Evolutionary conservation across 2,888 invertebrate species (phyloP), one percentile per base, ranked within the genome.

Genomic region (Tipula lateralis): DNA sequence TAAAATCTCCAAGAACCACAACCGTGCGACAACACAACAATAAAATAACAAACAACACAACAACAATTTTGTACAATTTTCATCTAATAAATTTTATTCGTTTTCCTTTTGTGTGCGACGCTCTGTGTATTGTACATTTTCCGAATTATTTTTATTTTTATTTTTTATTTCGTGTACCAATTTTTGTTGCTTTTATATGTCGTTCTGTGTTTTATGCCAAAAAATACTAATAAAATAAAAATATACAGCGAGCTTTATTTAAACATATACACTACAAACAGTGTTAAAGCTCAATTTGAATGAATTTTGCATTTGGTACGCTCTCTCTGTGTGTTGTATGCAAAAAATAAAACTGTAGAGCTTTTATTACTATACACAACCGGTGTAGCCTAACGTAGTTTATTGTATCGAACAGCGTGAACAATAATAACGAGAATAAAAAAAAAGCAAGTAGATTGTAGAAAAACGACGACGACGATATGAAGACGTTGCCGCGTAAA

Each of bases 261-360:
- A 66, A 66, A 24, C 24, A 66, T 66, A 9, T 24, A 66, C 24
- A 50, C 44, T 50, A 50, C 44, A 50, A 6, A 66, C 66, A 66
- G 66, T 66, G 66, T 66, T 66, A 66, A 66, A 66, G 66, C 66
- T 66, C 66, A 66, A 66, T 66, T 66, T 66, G 66, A 66, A 66
- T 66, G 66, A 66, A 66, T 66, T 66, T 50, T 9, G 19, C 7
- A 9, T 50, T 50, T 50, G 19, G 12, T 44, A 36, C 32, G 39
- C n/a, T n/a, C n/a, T n/a, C n/a, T n/a, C n/a, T n/a, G n/a, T n/a
- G n/a, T n/a, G n/a, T n/a, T 39, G 13, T 39, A 39, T 39, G 39
- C 13, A 13, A n/a, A 44, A 44, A 44, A 44, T 16, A 44, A 36
- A 36, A 36, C 16, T 24, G 66, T 66, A 9, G 24, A 66, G 66